Percentiles rank a stretch among this genome's conserved stretches.
Conservation (phyloP, 2,888 invertebrate genomes). For the Rhagonycha fulva region DNA sequence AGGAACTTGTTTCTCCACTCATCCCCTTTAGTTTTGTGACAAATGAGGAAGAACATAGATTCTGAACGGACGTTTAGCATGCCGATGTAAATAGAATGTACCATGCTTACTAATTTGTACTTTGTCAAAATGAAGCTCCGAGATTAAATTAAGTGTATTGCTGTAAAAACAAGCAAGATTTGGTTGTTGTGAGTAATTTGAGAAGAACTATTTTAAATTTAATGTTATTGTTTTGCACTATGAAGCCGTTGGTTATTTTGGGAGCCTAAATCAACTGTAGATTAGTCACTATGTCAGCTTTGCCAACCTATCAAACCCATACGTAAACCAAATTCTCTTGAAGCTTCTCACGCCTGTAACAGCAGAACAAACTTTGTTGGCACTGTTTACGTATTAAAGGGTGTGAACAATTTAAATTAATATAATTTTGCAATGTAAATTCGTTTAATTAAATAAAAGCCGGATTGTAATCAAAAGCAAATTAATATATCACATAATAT, state of each 20-base stretch:
- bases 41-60: slow-evolving; percentile 23
- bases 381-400: slow-evolving; percentile 11
- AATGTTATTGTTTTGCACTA: background rate
- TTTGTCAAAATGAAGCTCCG: background rate
- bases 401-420: slow-evolving; percentile 18
- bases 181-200: background rate
- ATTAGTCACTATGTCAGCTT: slow-evolving; percentile 25
- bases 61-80: slow-evolving; percentile 25
- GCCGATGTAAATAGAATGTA: slow-evolving; percentile 8
- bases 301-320: slow-evolving; percentile 25
- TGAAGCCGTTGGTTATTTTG: slow-evolving; percentile 2
- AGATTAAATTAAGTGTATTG: background rate
- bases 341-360: slow-evolving; percentile 4
- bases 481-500: background rate
- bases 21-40: slow-evolving; percentile 23
- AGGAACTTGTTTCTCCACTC: slow-evolving; percentile 29
- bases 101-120: slow-evolving; percentile 16
- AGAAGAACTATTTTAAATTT: background rate
- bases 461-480: background rate
- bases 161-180: background rate
- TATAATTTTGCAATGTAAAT: background rate
- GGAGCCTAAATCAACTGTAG: slow-evolving; percentile 28
- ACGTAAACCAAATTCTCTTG: slow-evolving; percentile 20
- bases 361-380: slow-evolving; percentile 18
- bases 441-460: background rate